A percentile compares a stretch with the other conserved stretches of the same genome.
phyloP scores from a whole-genome alignment of 2,888 invertebrate species.

The Tenthredo notha region DNA sequence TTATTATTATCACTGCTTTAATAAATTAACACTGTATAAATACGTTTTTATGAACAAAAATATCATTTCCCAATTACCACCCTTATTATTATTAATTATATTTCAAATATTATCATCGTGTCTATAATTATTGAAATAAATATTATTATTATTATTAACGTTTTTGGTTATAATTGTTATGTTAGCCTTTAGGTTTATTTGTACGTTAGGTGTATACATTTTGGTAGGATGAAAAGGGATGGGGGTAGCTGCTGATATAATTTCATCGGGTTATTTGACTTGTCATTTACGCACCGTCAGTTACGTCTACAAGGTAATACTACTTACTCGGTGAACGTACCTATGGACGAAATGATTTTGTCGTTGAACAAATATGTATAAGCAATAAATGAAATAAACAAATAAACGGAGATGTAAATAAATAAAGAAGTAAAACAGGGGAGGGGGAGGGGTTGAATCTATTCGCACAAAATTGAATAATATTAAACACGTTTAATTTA shows the following conservation, averaged over 20 bases:
- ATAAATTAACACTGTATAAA: too few relatives aligned
- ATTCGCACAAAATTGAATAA: neutral
- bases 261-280: constrained; percentile 15
- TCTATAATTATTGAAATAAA: neutral
- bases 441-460: neutral
- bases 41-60: neutral
- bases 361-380: neutral
- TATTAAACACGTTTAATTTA: neutral
- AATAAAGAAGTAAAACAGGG: neutral
- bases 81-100: neutral
- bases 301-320: neutral
- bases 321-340: neutral
- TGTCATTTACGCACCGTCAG: neutral
- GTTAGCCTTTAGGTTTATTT: neutral
- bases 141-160: neutral
- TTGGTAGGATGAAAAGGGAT: neutral
- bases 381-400: neutral
- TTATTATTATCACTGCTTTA: too few relatives aligned
- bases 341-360: neutral
- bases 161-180: neutral
- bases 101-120: neutral
- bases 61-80: neutral
- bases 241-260: neutral
- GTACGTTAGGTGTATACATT: neutral
- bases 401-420: neutral